These are phyloP conservation scores for Neomonachus schauinslandi DNA, from an alignment of 2,113 vertebrate species.

Conservation along the genomic window DNA sequence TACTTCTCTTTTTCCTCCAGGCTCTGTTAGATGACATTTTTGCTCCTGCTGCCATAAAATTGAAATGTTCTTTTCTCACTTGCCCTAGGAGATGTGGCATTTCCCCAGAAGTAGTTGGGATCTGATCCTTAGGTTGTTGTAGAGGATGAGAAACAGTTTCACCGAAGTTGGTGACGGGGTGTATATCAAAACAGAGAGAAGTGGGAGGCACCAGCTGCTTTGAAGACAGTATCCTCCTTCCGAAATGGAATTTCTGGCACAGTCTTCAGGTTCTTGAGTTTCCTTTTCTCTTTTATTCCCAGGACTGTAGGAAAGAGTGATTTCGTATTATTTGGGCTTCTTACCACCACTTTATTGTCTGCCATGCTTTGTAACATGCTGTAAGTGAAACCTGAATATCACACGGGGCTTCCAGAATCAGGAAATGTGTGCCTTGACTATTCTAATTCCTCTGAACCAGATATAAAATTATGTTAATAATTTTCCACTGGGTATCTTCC, in stretches of 20 bases:
- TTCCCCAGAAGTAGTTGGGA: slow-evolving; percentile 44
- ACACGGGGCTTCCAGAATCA: background rate
- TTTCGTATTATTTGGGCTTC: slow-evolving; percentile 54
- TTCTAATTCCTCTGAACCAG: background rate
- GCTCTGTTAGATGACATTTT: slow-evolving; percentile 53
- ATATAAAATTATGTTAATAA: background rate
- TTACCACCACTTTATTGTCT: slow-evolving; percentile 43
- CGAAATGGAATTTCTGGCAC: slow-evolving; percentile 79
- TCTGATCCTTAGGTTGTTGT: slow-evolving; percentile 25
- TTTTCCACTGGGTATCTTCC: background rate
- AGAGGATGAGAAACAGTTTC: slow-evolving; percentile 56
- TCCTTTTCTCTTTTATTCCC: slow-evolving; percentile 63
- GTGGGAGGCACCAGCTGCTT: slow-evolving; percentile 68
- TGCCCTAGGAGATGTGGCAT: slow-evolving; percentile 12
- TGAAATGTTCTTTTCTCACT: slow-evolving; percentile 63
- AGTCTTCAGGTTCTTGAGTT: slow-evolving; percentile 56
- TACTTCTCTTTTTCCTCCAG: slow-evolving; percentile 33
- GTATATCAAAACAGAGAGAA: slow-evolving; percentile 60
- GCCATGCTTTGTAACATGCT: background rate
- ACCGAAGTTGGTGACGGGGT: slow-evolving; percentile 52
- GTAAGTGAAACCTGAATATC: background rate
- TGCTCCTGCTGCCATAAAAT: slow-evolving; percentile 52
- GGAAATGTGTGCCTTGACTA: background rate
- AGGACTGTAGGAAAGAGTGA: slow-evolving; percentile 56
- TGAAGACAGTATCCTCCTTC: slow-evolving; percentile 73